These are phyloP conservation scores for silkworm (Bombyx mori) DNA, from an alignment of 1,140 invertebrate genomes.

Conservation along the genomic window ASM3026992v2 NC_085122.1:13110501-13111000, in stretches of 20 bases:
- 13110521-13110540: constrained; percentile 41
- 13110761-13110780: too few relatives aligned
- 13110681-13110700: neutral
- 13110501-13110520: constrained; percentile 25
- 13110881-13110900: constrained; percentile 33
- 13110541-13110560: constrained; percentile 52
- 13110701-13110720: too few relatives aligned
- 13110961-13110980: constrained; percentile 21
- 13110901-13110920: constrained; percentile 47
- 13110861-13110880: constrained; percentile 26
- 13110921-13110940: constrained; percentile 62
- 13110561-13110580: constrained; percentile 27
- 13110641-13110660: constrained; percentile 50
- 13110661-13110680: constrained; percentile 14
- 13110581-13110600: constrained; percentile 55
- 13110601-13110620: constrained; percentile 24
- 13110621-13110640: constrained; percentile 20
- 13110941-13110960: constrained; percentile 57
- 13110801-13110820: constrained; percentile 40
- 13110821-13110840: constrained; percentile 25
- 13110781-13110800: neutral
- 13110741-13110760: too few relatives aligned
- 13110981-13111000: neutral
- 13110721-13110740: too few relatives aligned
- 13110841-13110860: constrained; percentile 21